A percentile compares a stretch with the other conserved stretches of the same genome.
These are phyloP conservation scores for Aurelia sp. DNA, from an alignment of 30 jellyfish, hydroid and myxozoan species.

Conservation along the genomic window DNA sequence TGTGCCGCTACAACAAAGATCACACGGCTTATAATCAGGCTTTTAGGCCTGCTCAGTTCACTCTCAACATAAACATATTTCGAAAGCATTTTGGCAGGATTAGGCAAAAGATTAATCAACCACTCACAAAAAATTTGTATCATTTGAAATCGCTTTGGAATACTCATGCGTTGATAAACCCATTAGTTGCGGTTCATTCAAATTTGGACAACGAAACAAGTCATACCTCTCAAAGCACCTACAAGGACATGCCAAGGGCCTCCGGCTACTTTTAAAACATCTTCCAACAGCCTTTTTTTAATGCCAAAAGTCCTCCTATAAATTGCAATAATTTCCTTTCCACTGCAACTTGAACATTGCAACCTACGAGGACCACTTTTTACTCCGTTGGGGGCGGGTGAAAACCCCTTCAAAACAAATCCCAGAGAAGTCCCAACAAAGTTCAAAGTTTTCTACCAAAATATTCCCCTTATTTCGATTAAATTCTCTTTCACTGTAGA, in stretches of 20 bases:
- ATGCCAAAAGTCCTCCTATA: background rate
- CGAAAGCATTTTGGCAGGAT: conserved; percentile 72
- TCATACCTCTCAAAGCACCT: conserved; percentile 21
- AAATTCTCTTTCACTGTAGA: too few species aligned
- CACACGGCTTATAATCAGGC: conserved; percentile 8
- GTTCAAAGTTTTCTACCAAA: too few species aligned
- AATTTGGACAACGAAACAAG: conserved; percentile 6
- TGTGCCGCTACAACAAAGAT: conserved; percentile 25
- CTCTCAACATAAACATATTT: conserved; percentile 36
- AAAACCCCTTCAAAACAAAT: too few species aligned
- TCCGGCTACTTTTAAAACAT: too few species aligned
- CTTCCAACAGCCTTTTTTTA: background rate
- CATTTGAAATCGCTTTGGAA: conserved; percentile 26
- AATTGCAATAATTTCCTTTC: too few species aligned
- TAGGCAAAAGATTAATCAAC: conserved; percentile 33
- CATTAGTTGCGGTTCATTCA: conserved; percentile 55
- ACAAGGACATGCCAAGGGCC: background rate
- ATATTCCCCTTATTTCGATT: too few species aligned
- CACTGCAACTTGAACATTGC: too few species aligned
- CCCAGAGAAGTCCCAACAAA: too few species aligned
- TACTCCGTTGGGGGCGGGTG: too few species aligned
- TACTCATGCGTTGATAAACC: conserved; percentile 52
- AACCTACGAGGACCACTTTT: too few species aligned
- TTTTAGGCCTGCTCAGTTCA: conserved; percentile 26
- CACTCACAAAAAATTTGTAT: conserved; percentile 26